These are phyloP conservation scores for Poeciliopsis infans DNA, from an alignment of 2,797 vertebrate species.

Conservation along the genomic window DNA sequence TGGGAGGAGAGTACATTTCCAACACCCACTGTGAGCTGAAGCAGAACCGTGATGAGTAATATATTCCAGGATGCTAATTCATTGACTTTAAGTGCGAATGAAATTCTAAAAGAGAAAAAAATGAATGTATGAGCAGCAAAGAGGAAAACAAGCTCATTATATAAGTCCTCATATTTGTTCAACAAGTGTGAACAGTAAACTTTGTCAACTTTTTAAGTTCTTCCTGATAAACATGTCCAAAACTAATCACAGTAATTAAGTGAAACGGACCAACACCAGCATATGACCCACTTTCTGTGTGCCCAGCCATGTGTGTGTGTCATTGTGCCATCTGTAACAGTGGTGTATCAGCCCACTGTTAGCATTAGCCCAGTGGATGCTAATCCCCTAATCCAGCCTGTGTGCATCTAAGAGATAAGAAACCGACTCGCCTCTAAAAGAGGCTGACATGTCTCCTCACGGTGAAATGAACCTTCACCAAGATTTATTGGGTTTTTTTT, in stretches of 20 bases:
- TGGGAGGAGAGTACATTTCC: background rate
- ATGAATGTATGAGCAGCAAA: background rate
- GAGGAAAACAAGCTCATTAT: background rate
- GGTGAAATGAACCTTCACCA: conserved; percentile 13
- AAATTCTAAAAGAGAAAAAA: background rate
- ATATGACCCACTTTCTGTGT: conserved; percentile 70
- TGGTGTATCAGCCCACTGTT: conserved; percentile 53
- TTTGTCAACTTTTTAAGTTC: background rate
- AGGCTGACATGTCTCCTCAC: conserved; percentile 36
- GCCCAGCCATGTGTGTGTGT: conserved; percentile 33
- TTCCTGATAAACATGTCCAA: conserved; percentile 35
- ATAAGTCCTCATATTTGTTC: background rate
- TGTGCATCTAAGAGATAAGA: conserved; percentile 71
- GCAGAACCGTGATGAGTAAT: background rate
- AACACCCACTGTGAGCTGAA: background rate
- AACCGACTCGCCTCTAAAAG: conserved; percentile 33
- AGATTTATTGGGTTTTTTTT: conserved; percentile 15
- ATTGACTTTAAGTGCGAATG: background rate
- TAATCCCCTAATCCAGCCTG: conserved; percentile 79
- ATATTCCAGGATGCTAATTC: too few species aligned
- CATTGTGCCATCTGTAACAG: conserved; percentile 73
- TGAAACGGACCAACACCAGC: conserved; percentile 52
- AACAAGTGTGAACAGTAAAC: too few species aligned
- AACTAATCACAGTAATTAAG: conserved; percentile 59
- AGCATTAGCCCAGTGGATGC: conserved; percentile 70